These are phyloP conservation scores for Psix sp. DNA, from an alignment of 1,140 invertebrate genomes.

Conservation along the genomic window DNA sequence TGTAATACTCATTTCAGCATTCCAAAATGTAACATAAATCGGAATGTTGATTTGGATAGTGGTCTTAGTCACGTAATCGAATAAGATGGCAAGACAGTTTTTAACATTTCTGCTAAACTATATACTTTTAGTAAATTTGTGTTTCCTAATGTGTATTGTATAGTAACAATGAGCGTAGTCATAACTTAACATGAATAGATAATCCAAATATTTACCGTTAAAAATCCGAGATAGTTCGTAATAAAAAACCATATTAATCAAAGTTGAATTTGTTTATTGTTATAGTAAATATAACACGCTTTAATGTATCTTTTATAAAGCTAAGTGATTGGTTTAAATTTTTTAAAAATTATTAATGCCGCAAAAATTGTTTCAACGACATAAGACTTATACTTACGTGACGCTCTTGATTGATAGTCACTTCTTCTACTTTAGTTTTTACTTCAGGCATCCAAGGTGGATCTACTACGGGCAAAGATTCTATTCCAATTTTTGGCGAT, in stretches of 20 bases:
- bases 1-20: conserved; percentile 2
- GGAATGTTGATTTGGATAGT: conserved; percentile 31
- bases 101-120: conserved; percentile 19
- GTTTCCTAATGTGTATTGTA: conserved; percentile 8
- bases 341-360: not conserved
- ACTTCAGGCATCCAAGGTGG: conserved; percentile 99
- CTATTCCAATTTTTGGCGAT: conserved; percentile 98
- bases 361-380: not conserved
- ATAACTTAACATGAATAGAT: conserved; percentile 45
- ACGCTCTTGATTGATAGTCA: conserved; percentile 98
- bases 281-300: conserved; percentile 4
- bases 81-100: conserved; percentile 20
- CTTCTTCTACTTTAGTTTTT: conserved; percentile 99
- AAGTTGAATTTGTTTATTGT: conserved; percentile 3
- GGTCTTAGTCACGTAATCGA: conserved; percentile 36
- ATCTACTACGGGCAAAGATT: conserved; percentile 95
- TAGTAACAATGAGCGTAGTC: conserved; percentile 26
- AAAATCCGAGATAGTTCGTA: conserved; percentile 48
- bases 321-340: too few species aligned
- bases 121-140: conserved; percentile 6
- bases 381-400: conserved; percentile 84
- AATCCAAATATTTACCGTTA: conserved; percentile 52
- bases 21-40: conserved; percentile 12
- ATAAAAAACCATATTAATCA: conserved; percentile 48
- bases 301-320: too few species aligned